Conservation (phyloP, 2,888 invertebrate genomes). For the Polydrusus tereticollis region DNA sequence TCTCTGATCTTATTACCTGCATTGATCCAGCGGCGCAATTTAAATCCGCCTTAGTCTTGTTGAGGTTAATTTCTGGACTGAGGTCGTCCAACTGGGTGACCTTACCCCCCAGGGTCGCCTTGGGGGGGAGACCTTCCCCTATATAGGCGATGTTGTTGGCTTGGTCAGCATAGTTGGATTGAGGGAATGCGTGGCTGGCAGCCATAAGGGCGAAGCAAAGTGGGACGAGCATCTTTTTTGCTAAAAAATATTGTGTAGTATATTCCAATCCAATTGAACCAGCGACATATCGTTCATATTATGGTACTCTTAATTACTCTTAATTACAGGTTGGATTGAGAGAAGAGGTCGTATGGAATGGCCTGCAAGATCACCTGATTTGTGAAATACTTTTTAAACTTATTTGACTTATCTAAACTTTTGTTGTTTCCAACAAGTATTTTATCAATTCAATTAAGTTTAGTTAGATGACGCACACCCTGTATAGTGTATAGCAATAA, state of each 20-base stretch:
- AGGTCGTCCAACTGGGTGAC: slow-evolving; percentile 90
- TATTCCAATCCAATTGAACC: too few relatives aligned
- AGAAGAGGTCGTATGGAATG: too few relatives aligned
- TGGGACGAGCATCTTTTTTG: not conserved
- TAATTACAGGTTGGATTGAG: too few relatives aligned
- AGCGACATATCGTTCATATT: too few relatives aligned
- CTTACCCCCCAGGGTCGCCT: slow-evolving; percentile 88
- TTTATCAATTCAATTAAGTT: too few relatives aligned
- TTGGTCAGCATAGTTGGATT: slow-evolving; percentile 90
- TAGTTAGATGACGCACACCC: too few relatives aligned
- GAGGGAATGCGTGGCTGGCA: slow-evolving; percentile 60
- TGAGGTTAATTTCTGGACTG: slow-evolving; percentile 87
- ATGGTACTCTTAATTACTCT: too few relatives aligned
- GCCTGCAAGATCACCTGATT: too few relatives aligned
- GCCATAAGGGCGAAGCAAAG: not conserved
- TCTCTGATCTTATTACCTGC: slow-evolving; percentile 69
- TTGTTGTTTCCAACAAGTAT: too few relatives aligned
- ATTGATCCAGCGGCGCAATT: slow-evolving; percentile 90
- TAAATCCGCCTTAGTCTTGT: slow-evolving; percentile 88
- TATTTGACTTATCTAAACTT: too few relatives aligned
- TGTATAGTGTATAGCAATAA: too few relatives aligned
- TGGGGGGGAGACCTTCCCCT: slow-evolving; percentile 84
- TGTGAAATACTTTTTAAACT: too few relatives aligned
- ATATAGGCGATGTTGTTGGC: slow-evolving; percentile 89
- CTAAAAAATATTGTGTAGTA: not conserved